Base-by-base conservation (phyloP, 1,140 invertebrate species). In the Sarcophaga bullata region DNA sequence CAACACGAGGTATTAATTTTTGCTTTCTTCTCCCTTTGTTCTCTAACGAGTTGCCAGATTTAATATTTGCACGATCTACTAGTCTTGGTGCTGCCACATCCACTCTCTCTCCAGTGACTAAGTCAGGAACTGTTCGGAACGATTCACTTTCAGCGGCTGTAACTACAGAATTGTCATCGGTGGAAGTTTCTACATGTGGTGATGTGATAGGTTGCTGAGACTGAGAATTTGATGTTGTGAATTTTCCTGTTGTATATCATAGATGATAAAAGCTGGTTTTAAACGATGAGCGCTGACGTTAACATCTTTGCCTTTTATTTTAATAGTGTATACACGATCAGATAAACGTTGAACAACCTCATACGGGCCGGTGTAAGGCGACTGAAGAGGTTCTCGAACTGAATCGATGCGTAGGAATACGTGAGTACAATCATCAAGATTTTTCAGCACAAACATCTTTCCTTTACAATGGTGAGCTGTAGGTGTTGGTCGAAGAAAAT, bases 81-180 rank as follows among this genome's bases (percentile, higher is more conserved):
- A 37, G 25, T 2, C 25, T 37, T 2, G 25, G 25, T 1, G 4
- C 25, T 37, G 25, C 25, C 25, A 2, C 25, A 78, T 47, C 75
- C 49, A 48, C 75, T 78, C 75, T 46, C 75, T 37, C 75, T 78
- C 13, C 49, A 78, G 75, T 78, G 75, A 78, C 75, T 47, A n/a
- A 49, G 75, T 78, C 75, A 48, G n/a, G 75, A 78, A 19, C 75
- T 19, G n/a, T 8, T 37, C 8, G 75, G 75, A 78, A 78, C 25
- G 49, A 78, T 72, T 3, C 52, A 72, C 25, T 37, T 72, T 52
- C 49, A 10, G 6, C 25, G n/a, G 73, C 8, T 8, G 1, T 58
- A 58, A 58, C 10, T 58, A 6, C 52, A 58, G 52, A 58, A 58
- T 58, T 10, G 13, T 37, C 1, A 37, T 37, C 4, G 25, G 10